Evolutionary conservation across 1,140 invertebrate species (phyloP).

Genomic region (Brachionus rotundiformis): DNA sequence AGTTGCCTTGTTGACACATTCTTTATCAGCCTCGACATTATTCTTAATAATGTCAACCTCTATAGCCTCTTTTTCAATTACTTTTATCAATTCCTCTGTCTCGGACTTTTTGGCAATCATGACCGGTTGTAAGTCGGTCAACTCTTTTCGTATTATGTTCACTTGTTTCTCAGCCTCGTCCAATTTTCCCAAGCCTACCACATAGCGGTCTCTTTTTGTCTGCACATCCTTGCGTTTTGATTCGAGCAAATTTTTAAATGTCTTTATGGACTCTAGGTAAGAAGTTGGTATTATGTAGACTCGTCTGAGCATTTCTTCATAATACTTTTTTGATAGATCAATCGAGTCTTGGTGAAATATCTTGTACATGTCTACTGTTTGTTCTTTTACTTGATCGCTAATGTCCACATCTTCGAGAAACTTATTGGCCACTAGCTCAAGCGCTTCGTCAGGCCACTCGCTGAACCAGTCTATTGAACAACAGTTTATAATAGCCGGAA

Average conservation of each 20-base stretch:
- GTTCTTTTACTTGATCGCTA: constrained; percentile 57
- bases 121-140: constrained; percentile 62
- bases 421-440: constrained; percentile 74
- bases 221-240: constrained; percentile 71
- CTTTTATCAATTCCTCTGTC: constrained; percentile 61
- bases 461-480: constrained; percentile 61
- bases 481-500: constrained; percentile 64
- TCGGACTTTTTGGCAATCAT: constrained; percentile 61
- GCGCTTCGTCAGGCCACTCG: constrained; percentile 64
- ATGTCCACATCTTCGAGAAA: constrained; percentile 64
- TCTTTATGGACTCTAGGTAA: constrained; percentile 64
- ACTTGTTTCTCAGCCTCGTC: constrained; percentile 68
- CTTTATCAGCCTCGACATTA: constrained; percentile 62
- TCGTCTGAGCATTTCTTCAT: constrained; percentile 55
- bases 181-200: constrained; percentile 66
- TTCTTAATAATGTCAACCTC: constrained; percentile 62
- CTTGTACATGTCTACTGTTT: constrained; percentile 63
- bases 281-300: constrained; percentile 65
- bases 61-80: constrained; percentile 62
- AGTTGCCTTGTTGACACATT: constrained; percentile 59
- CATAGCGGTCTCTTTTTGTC: constrained; percentile 69
- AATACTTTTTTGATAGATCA: constrained; percentile 56
- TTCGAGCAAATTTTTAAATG: constrained; percentile 63
- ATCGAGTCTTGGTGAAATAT: constrained; percentile 63
- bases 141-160: constrained; percentile 62